Conservation (phyloP, 1,140 invertebrate genomes). For the Drosophila murphyi region DNA sequence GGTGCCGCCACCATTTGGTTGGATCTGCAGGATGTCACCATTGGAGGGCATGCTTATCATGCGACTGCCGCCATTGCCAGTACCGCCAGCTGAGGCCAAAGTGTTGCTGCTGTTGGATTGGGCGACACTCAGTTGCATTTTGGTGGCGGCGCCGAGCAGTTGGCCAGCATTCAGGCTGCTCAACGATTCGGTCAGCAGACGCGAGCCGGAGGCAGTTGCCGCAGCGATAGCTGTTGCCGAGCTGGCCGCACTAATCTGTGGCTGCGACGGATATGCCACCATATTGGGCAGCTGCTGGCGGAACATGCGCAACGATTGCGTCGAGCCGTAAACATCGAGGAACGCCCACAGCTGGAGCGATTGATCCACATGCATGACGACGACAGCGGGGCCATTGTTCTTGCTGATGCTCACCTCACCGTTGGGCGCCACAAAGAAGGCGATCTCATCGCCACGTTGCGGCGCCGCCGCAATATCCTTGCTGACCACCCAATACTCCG, state of each 20-base stretch:
- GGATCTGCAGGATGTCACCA: slow-evolving; percentile 87
- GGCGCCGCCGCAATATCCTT: slow-evolving; percentile 95
- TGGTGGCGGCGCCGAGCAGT: slow-evolving; percentile 74
- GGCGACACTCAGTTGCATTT: slow-evolving; percentile 75
- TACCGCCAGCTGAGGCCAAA: slow-evolving; percentile 69
- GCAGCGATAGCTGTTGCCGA: slow-evolving; percentile 12
- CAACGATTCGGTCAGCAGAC: slow-evolving; percentile 85
- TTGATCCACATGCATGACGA: slow-evolving; percentile 97
- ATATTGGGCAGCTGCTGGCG: slow-evolving; percentile 82
- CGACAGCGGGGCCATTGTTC: slow-evolving; percentile 92
- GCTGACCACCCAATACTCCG: slow-evolving; percentile 98
- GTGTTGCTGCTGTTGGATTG: slow-evolving; percentile 65
- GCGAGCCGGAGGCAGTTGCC: slow-evolving; percentile 35
- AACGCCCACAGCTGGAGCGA: slow-evolving; percentile 96
- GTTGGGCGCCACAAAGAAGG: slow-evolving; percentile 92
- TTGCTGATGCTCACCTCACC: slow-evolving; percentile 96
- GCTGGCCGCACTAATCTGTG: slow-evolving; percentile 57
- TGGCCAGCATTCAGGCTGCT: slow-evolving; percentile 85
- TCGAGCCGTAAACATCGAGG: slow-evolving; percentile 97
- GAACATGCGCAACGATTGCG: slow-evolving; percentile 92
- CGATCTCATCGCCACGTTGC: slow-evolving; percentile 94
- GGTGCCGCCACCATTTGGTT: slow-evolving; percentile 87
- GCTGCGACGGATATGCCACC: slow-evolving; percentile 78
- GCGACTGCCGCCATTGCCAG: slow-evolving; percentile 82
- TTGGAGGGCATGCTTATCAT: slow-evolving; percentile 85